Percentiles rank a stretch among this genome's conserved stretches.
phyloP scores from a whole-genome alignment of 1,140 invertebrate genomes.

The Apis laboriosa region DNA sequence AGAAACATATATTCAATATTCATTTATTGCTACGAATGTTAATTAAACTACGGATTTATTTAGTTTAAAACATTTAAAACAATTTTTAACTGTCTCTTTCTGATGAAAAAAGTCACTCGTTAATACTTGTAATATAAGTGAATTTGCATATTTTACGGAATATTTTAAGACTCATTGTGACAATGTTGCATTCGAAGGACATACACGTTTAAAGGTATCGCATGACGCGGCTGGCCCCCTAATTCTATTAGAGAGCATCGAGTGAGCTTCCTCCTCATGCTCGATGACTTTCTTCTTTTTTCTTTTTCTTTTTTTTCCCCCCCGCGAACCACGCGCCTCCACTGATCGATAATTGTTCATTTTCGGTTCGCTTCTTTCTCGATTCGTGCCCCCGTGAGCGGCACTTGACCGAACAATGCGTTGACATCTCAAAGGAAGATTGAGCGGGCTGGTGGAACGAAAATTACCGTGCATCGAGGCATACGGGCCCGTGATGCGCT shows the following conservation, averaged over 20 bases:
- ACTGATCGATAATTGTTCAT: conserved; percentile 43
- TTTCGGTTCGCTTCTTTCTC: conserved; percentile 37
- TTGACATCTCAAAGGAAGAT: conserved; percentile 45
- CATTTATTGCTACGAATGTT: too few relatives aligned
- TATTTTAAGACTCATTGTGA: too few relatives aligned
- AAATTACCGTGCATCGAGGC: conserved; percentile 31
- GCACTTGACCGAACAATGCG: conserved; percentile 50
- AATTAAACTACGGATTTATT: too few relatives aligned
- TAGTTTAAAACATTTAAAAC: too few relatives aligned
- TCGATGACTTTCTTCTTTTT: conserved; percentile 14
- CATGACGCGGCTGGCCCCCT: neutral
- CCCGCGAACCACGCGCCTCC: neutral
- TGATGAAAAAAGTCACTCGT: too few relatives aligned
- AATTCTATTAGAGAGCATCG: neutral
- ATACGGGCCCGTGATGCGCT: conserved; percentile 44
- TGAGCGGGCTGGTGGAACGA: conserved; percentile 17
- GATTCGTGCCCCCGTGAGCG: conserved; percentile 39
- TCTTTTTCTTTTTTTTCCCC: too few relatives aligned
- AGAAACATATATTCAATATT: too few relatives aligned
- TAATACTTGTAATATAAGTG: too few relatives aligned
- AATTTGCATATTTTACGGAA: too few relatives aligned
- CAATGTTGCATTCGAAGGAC: too few relatives aligned
- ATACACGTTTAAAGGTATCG: neutral
- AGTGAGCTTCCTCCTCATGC: neutral
- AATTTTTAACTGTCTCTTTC: too few relatives aligned